phyloP scores from a whole-genome alignment of 2,797 vertebrate genomes.

The Schizothorax lantsangensis region DNA sequence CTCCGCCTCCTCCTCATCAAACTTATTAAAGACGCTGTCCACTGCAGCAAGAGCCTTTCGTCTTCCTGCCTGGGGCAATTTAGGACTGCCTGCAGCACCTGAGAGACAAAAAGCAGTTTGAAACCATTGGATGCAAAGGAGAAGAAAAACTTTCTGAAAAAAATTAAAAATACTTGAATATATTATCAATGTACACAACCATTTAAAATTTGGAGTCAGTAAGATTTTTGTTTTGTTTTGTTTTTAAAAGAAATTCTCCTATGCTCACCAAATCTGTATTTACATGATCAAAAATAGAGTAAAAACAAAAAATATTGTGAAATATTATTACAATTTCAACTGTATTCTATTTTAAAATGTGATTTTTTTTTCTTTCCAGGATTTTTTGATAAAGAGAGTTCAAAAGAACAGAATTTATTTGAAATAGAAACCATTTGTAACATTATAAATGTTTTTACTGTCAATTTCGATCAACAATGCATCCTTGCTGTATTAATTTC shows the following conservation, averaged over 20 bases:
- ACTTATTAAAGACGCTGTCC: slow-evolving; percentile 98
- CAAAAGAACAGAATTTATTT: background rate
- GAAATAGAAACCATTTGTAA: background rate
- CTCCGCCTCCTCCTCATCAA: slow-evolving; percentile 96
- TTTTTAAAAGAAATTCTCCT: background rate
- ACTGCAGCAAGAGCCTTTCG: slow-evolving; percentile 92
- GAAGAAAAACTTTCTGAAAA: background rate
- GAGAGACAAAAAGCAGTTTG: background rate
- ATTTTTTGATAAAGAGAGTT: background rate
- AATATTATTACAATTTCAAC: no score
- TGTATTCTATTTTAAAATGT: no score
- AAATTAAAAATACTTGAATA: background rate
- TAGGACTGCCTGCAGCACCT: slow-evolving; percentile 93
- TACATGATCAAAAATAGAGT: no score
- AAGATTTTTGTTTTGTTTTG: background rate
- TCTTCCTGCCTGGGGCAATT: slow-evolving; percentile 89
- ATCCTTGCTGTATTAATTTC: background rate
- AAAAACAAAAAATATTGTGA: no score
- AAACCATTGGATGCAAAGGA: background rate
- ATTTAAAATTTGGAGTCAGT: background rate
- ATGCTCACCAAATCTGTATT: no score
- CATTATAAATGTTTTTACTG: background rate
- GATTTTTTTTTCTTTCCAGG: no score
- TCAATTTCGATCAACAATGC: background rate
- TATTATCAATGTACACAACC: background rate